phyloP scores from a whole-genome alignment of 1,140 invertebrate genomes.

The Drosophila repletoides region DNA sequence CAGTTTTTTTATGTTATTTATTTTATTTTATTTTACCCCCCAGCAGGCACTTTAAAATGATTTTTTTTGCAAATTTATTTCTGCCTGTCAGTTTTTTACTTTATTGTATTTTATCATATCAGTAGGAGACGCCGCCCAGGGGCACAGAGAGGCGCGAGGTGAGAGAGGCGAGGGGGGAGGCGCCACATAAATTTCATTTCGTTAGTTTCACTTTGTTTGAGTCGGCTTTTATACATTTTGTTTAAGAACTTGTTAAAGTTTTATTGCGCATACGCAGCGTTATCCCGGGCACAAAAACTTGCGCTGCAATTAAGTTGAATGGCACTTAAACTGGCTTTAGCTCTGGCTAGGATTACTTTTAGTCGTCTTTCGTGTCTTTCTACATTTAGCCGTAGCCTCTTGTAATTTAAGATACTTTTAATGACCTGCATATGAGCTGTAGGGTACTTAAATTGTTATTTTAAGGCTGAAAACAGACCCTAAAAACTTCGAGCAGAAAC shows the following conservation, averaged over 20 bases:
- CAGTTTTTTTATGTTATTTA: neutral
- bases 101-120: conserved; percentile 17
- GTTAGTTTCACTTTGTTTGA: conserved; percentile 58
- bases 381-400: conserved; percentile 19
- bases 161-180: neutral
- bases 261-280: conserved; percentile 65
- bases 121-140: conserved; percentile 1
- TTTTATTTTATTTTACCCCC: neutral
- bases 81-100: neutral
- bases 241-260: conserved; percentile 39
- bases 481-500: too few relatives aligned
- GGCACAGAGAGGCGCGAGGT: neutral
- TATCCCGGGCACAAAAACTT: conserved; percentile 9
- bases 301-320: conserved; percentile 54
- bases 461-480: too few relatives aligned
- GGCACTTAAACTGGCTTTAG: too few relatives aligned
- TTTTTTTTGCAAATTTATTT: conserved; percentile 35
- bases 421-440: neutral
- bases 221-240: conserved; percentile 5
- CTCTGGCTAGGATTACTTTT: conserved; percentile 10
- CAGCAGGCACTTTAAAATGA: conserved; percentile 28
- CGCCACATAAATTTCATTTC: conserved; percentile 62
- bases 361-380: neutral
- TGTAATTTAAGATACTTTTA: neutral
- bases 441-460: too few relatives aligned